phyloP scores from a whole-genome alignment of 1,140 invertebrate species.

The Drosophila nigrodunni region DNA sequence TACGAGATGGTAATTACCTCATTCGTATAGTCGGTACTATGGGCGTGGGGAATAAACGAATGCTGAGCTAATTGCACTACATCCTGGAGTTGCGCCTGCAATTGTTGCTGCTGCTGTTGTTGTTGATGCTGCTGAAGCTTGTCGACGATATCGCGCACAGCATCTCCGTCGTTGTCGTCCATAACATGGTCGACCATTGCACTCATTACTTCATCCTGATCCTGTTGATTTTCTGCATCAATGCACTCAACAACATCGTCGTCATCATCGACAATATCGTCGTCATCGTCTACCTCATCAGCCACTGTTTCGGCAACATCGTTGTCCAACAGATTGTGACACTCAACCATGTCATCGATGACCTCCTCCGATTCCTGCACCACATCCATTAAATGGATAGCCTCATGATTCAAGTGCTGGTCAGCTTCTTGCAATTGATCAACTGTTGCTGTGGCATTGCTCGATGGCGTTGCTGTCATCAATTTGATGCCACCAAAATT shows the following conservation, averaged over 20 bases:
- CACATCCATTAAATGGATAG: slow-evolving; percentile 75
- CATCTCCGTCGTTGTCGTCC: slow-evolving; percentile 60
- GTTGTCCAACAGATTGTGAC: slow-evolving; percentile 69
- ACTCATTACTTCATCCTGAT: slow-evolving; percentile 69
- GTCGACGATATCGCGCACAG: slow-evolving; percentile 76
- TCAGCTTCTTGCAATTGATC: slow-evolving; percentile 36
- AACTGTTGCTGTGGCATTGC: slow-evolving; percentile 28
- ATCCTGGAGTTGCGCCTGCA: slow-evolving; percentile 62
- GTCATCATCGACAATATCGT: slow-evolving; percentile 55
- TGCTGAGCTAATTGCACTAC: slow-evolving; percentile 70
- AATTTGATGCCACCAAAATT: slow-evolving; percentile 80
- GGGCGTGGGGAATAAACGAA: slow-evolving; percentile 66
- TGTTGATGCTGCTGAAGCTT: slow-evolving; percentile 77
- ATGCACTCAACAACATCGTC: slow-evolving; percentile 63
- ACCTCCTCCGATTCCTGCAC: slow-evolving; percentile 66
- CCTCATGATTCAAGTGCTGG: slow-evolving; percentile 61
- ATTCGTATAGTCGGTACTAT: slow-evolving; percentile 60
- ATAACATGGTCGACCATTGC: slow-evolving; percentile 57
- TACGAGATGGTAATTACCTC: slow-evolving; percentile 49
- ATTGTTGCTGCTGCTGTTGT: slow-evolving; percentile 58
- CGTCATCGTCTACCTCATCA: slow-evolving; percentile 63
- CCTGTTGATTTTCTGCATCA: slow-evolving; percentile 32
- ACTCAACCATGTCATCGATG: slow-evolving; percentile 66
- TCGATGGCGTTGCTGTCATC: slow-evolving; percentile 42
- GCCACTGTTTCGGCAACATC: slow-evolving; percentile 55